Conservation (phyloP, 1,140 invertebrate genomes). For the Octopus bimaculoides region DNA sequence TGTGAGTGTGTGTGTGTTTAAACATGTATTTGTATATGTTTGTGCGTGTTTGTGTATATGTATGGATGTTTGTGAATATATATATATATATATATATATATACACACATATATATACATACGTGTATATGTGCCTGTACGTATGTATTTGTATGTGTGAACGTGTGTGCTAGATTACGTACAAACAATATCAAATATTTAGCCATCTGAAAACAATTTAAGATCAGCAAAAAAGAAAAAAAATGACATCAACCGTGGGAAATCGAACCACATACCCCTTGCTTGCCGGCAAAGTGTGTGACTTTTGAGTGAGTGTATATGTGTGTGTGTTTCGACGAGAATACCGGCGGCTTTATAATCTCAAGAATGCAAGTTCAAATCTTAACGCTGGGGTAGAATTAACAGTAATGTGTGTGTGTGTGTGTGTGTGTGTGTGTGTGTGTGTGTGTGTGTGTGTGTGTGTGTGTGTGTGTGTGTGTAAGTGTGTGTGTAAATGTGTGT, state of each 20-base stretch:
- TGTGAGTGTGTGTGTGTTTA: not conserved
- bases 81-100: not conserved
- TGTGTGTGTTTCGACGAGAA: too few species aligned
- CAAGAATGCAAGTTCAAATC: too few species aligned
- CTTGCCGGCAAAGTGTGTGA: too few species aligned
- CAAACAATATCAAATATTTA: too few species aligned
- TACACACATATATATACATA: not conserved
- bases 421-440: not conserved
- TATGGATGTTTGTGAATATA: not conserved
- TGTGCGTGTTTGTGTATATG: not conserved
- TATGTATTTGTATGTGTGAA: not conserved
- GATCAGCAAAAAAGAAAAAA: too few species aligned
- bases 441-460: not conserved
- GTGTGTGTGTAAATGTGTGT: not conserved
- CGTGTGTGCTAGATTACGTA: not conserved
- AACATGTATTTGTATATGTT: not conserved
- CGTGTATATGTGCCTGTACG: not conserved
- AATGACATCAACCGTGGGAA: too few species aligned
- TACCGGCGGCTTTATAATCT: too few species aligned
- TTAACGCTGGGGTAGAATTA: too few species aligned
- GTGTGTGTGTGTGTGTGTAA: not conserved
- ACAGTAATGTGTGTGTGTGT: not conserved
- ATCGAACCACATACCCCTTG: too few species aligned
- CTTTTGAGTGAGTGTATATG: too few species aligned
- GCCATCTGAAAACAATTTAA: too few species aligned